Conservation (phyloP, 1,140 invertebrate species). For the Sinonovacula constricta region DNA sequence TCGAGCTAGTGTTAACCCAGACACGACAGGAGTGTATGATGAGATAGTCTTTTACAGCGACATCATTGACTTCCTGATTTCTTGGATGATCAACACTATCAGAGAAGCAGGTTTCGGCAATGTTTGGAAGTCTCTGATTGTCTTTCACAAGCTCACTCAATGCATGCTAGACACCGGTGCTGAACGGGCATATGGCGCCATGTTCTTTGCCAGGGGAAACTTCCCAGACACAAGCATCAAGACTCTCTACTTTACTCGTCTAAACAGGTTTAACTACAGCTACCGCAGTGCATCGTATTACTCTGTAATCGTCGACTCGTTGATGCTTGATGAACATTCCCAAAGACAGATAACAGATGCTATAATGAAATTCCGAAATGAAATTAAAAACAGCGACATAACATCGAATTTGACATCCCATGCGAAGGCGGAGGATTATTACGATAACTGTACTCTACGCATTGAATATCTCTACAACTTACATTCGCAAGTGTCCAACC, state of each 20-base stretch:
- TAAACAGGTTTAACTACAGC: constrained; percentile 34
- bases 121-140: constrained; percentile 31
- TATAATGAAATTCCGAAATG: constrained; percentile 10
- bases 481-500: constrained; percentile 10
- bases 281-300: constrained; percentile 23
- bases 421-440: constrained; percentile 26
- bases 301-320: constrained; percentile 28
- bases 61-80: constrained; percentile 38
- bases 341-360: constrained; percentile 4
- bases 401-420: neutral
- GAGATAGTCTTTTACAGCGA: constrained; percentile 42
- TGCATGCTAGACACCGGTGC: constrained; percentile 37
- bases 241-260: constrained; percentile 19
- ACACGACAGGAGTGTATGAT: constrained; percentile 9
- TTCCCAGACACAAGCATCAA: constrained; percentile 23
- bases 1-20: constrained; percentile 9
- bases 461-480: constrained; percentile 34
- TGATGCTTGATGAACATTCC: neutral
- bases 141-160: constrained; percentile 45
- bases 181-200: constrained; percentile 30
- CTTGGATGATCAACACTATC: constrained; percentile 37
- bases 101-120: constrained; percentile 34
- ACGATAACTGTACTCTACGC: constrained; percentile 30
- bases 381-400: constrained; percentile 32
- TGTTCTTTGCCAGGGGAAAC: constrained; percentile 41